Evolutionary conservation across 2,797 vertebrate genomes (phyloP).

Genomic region (Dicrostonyx torquatus): DNA sequence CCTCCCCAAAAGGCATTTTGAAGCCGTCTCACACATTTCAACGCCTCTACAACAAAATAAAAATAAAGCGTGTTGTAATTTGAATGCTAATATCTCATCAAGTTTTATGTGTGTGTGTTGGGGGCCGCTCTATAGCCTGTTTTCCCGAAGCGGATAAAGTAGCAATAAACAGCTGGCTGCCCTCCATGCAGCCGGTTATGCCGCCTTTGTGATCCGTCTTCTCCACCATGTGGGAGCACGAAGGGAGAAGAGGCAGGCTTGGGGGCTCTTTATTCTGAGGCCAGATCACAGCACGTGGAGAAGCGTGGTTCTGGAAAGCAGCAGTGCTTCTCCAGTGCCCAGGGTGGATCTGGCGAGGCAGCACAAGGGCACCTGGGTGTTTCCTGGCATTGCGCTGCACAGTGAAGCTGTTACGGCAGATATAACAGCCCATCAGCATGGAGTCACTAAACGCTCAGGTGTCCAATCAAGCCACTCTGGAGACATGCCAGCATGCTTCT

Average conservation of each 20-base stretch:
- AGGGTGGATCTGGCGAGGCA: neutral
- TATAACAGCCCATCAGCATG: slow-evolving; percentile 11
- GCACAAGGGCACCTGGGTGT: neutral
- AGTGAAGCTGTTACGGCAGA: slow-evolving; percentile 46
- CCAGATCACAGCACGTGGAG: slow-evolving; percentile 38
- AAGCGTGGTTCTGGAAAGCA: neutral
- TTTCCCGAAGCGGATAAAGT: slow-evolving; percentile 20
- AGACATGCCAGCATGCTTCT: neutral
- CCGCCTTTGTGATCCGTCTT: slow-evolving; percentile 37
- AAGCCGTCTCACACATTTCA: slow-evolving; percentile 73
- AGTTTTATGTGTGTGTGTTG: slow-evolving; percentile 72
- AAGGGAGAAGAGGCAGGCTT: neutral
- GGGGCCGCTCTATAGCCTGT: neutral
- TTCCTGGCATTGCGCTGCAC: neutral
- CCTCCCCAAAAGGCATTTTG: slow-evolving; percentile 63
- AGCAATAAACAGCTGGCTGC: slow-evolving; percentile 48
- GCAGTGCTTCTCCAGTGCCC: neutral
- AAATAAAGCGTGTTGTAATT: slow-evolving; percentile 71
- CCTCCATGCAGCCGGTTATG: slow-evolving; percentile 42
- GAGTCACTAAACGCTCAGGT: slow-evolving; percentile 65
- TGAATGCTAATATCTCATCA: slow-evolving; percentile 80
- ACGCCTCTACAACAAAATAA: slow-evolving; percentile 72
- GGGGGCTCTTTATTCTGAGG: slow-evolving; percentile 25
- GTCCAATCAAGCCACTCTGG: neutral
- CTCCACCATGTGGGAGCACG: neutral